phyloP scores from a whole-genome alignment of 2,888 invertebrate genomes.

The Oligia fasciuncula region DNA sequence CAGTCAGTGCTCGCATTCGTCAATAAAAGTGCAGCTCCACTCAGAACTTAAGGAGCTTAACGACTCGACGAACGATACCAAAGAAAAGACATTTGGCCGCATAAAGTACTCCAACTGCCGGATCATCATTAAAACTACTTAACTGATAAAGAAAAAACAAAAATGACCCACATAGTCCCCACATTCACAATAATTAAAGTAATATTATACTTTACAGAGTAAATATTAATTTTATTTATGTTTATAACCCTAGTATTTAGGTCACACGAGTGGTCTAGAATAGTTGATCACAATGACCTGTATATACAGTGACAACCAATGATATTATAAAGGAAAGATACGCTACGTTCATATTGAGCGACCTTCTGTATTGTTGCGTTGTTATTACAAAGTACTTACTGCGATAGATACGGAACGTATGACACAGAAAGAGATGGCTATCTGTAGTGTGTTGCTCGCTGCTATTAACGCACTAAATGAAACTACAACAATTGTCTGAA shows the following conservation, averaged over 20 bases:
- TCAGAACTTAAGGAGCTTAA: too few relatives aligned
- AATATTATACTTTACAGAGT: background rate
- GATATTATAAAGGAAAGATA: too few relatives aligned
- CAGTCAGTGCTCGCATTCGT: background rate
- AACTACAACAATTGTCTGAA: too few relatives aligned
- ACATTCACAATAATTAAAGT: background rate
- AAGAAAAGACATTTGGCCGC: background rate
- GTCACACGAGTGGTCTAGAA: constrained; percentile 35
- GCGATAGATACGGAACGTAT: too few relatives aligned
- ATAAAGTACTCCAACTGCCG: background rate
- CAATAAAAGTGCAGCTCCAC: background rate
- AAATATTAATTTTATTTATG: background rate
- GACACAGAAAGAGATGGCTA: too few relatives aligned
- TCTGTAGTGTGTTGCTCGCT: too few relatives aligned
- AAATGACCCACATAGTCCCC: background rate
- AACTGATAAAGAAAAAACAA: background rate
- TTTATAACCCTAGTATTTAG: constrained; percentile 35
- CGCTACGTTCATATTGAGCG: too few relatives aligned
- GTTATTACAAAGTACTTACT: too few relatives aligned
- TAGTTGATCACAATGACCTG: constrained; percentile 33
- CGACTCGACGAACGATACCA: background rate
- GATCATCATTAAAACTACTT: background rate
- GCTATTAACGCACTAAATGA: too few relatives aligned
- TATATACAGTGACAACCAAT: constrained; percentile 12
- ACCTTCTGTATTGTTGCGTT: too few relatives aligned